phyloP scores from a whole-genome alignment of 2,888 invertebrate species.

The Tortrix viridana region DNA sequence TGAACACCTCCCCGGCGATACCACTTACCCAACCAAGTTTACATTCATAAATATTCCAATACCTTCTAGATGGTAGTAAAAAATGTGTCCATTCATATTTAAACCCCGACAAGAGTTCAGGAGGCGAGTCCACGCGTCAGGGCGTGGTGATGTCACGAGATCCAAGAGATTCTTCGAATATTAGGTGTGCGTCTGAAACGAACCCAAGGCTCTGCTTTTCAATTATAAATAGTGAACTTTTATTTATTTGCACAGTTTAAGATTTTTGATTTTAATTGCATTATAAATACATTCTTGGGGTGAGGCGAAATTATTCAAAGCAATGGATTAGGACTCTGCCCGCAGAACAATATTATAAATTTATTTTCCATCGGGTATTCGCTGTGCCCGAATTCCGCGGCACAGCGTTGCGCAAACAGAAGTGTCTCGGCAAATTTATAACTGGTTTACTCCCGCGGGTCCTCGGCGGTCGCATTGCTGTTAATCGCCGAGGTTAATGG shows the following conservation, averaged over 20 bases:
- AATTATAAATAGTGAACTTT: too few species aligned
- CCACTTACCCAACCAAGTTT: background rate
- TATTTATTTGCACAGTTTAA: too few species aligned
- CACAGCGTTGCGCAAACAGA: constrained; percentile 14
- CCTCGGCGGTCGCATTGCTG: background rate
- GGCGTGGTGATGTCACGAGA: background rate
- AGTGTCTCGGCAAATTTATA: constrained; percentile 5
- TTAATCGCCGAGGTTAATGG: constrained; percentile 21
- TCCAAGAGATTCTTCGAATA: background rate
- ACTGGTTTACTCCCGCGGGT: constrained; percentile 6
- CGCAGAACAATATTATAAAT: constrained; percentile 27
- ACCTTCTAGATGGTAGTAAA: background rate
- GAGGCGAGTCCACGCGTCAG: background rate
- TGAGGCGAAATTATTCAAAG: constrained; percentile 49
- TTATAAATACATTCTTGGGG: background rate
- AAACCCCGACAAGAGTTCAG: background rate
- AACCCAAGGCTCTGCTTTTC: too few species aligned
- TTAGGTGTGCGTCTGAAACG: background rate
- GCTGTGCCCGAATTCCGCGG: constrained; percentile 17
- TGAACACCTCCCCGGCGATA: background rate
- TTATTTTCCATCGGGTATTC: constrained; percentile 24
- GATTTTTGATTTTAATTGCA: too few species aligned
- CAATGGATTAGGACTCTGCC: constrained; percentile 44
- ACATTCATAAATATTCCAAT: background rate
- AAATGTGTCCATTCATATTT: background rate